Conservation (phyloP, 2,888 invertebrate genomes). For the Erannis defoliaria region DNA sequence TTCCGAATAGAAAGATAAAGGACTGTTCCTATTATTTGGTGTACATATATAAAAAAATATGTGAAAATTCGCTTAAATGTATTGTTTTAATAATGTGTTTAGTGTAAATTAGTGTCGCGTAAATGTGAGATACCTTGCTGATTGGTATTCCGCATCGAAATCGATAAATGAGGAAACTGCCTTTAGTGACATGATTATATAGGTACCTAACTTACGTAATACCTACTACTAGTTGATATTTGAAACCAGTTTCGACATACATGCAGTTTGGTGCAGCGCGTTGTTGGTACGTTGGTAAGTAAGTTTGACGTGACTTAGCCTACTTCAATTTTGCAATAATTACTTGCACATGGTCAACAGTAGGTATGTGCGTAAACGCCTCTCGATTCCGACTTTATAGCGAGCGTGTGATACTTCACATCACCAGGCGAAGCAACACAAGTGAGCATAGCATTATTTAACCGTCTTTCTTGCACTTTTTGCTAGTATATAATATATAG, state of each 20-base stretch:
- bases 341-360: neutral
- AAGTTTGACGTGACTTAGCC: conserved; percentile 8
- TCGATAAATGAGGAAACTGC: neutral
- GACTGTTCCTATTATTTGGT: too few species aligned
- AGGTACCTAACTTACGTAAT: neutral
- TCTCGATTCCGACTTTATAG: conserved; percentile 1
- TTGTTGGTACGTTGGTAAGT: neutral
- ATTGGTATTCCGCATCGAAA: neutral
- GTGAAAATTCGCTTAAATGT: too few species aligned
- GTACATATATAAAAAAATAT: too few species aligned
- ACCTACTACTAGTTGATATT: neutral
- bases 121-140: too few species aligned
- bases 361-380: neutral
- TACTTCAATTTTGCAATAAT: conserved; percentile 17
- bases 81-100: too few species aligned
- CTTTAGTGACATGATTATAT: neutral
- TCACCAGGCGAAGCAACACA: neutral
- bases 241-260: conserved; percentile 17
- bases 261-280: neutral
- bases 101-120: too few species aligned
- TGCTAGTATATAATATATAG: too few species aligned
- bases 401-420: conserved; percentile 24
- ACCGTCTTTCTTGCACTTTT: too few species aligned
- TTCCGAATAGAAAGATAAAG: too few species aligned
- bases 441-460: neutral